Conservation (phyloP, 2,113 vertebrate species). For the Bos taurus region ARS-UCD2.0 NC_037332.1:10040501-10041000, state of each 20-base stretch:
- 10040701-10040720: constrained; percentile 89
- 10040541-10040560: not conserved
- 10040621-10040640: not conserved
- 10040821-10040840: constrained; percentile 83
- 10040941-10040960: not conserved
- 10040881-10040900: not conserved
- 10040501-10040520: not conserved
- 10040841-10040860: constrained; percentile 61
- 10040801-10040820: constrained; percentile 86
- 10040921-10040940: not conserved
- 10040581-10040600: not conserved
- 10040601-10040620: not conserved
- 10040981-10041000: not conserved
- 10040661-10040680: constrained; percentile 89
- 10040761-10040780: constrained; percentile 90
- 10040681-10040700: constrained; percentile 83
- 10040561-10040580: not conserved
- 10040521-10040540: not conserved
- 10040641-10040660: not conserved
- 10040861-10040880: not conserved
- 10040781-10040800: constrained; percentile 78
- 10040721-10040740: constrained; percentile 91
- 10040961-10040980: not conserved
- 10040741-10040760: constrained; percentile 90
- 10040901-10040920: not conserved